Conservation (phyloP, 2,797 vertebrate genomes). For the Hemitrygon akajei region DNA sequence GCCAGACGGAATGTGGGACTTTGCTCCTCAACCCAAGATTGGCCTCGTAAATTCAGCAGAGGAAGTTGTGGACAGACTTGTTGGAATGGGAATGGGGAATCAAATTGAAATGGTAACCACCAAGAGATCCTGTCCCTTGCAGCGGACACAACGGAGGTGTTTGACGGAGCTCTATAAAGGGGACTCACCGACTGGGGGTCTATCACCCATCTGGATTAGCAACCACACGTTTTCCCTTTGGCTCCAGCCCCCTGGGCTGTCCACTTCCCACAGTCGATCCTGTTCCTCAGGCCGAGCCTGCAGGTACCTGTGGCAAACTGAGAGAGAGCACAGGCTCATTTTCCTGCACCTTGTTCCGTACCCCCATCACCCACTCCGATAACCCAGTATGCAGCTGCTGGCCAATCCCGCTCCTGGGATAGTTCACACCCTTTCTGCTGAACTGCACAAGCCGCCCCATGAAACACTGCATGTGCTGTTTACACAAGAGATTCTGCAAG, state of each 20-base stretch:
- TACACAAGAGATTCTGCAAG: too few relatives aligned
- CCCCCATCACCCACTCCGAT: constrained; percentile 28
- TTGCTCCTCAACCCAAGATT: too few relatives aligned
- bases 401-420: background rate
- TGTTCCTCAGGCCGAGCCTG: constrained; percentile 55
- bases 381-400: constrained; percentile 7
- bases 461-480: background rate
- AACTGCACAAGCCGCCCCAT: background rate
- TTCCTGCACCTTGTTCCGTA: background rate
- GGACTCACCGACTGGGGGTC: constrained; percentile 52
- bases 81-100: too few relatives aligned
- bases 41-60: too few relatives aligned
- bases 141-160: too few relatives aligned
- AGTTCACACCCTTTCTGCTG: too few relatives aligned
- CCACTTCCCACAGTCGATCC: constrained; percentile 77
- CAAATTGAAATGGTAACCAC: too few relatives aligned
- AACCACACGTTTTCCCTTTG: constrained; percentile 81
- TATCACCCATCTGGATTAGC: constrained; percentile 60
- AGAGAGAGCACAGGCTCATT: background rate
- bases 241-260: constrained; percentile 74
- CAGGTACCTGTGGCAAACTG: constrained; percentile 78
- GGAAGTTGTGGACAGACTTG: too few relatives aligned
- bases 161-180: background rate
- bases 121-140: too few relatives aligned
- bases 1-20: too few relatives aligned